phyloP scores from a whole-genome alignment of 2,797 vertebrate species.

The Uromys caudimaculatus region DNA sequence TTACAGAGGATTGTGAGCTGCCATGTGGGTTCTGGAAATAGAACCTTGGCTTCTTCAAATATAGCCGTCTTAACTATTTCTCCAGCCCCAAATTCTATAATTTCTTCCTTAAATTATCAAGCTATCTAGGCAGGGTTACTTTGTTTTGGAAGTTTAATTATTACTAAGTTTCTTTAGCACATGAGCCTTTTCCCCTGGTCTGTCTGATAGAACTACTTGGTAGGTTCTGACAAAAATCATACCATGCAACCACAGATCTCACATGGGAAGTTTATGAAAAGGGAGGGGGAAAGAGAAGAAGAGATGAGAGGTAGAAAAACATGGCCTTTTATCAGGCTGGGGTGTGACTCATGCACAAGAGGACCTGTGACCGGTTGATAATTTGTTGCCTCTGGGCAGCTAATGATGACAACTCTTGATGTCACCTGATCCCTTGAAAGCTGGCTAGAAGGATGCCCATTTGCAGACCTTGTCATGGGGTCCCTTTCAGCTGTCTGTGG shows the following conservation, averaged over 20 bases:
- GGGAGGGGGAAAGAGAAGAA: too few species aligned
- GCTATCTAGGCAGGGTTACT: not conserved
- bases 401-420: too few species aligned
- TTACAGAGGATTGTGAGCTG: too few species aligned
- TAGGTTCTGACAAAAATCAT: too few species aligned
- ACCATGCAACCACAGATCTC: too few species aligned
- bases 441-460: not conserved
- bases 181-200: not conserved
- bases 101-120: not conserved
- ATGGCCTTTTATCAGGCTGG: too few species aligned
- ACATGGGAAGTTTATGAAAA: too few species aligned
- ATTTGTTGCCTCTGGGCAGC: too few species aligned
- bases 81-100: not conserved
- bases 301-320: too few species aligned
- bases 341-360: too few species aligned
- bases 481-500: not conserved
- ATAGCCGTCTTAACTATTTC: not conserved
- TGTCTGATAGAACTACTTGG: not conserved
- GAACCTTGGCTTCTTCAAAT: not conserved
- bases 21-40: not conserved
- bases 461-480: not conserved
- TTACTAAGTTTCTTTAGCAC: not conserved
- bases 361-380: too few species aligned
- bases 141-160: not conserved
- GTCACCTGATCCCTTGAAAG: too few species aligned